Conservation (phyloP, 2,888 invertebrate genomes). For the Drosophila conformis region DNA sequence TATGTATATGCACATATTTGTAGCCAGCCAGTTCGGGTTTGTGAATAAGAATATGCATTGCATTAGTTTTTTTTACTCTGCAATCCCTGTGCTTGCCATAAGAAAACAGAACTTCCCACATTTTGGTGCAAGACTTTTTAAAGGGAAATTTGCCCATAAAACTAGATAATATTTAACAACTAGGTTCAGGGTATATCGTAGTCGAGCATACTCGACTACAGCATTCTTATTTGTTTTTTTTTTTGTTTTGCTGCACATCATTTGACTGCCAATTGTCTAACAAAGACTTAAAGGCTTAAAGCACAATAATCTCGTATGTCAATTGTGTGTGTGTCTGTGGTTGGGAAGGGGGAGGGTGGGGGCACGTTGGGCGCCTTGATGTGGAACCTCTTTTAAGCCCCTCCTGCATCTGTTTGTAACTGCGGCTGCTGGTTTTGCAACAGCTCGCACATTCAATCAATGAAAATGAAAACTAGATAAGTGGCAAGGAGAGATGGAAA, state of each 20-base stretch:
- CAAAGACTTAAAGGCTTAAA: slow-evolving; percentile 79
- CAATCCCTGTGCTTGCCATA: too few species aligned
- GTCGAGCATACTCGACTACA: too few species aligned
- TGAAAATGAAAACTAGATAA: slow-evolving; percentile 67
- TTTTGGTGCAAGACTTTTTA: too few species aligned
- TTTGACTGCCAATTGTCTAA: slow-evolving; percentile 72
- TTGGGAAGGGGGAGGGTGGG: neutral
- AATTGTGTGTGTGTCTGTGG: slow-evolving; percentile 41
- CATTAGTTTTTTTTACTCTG: too few species aligned
- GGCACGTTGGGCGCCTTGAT: slow-evolving; percentile 3
- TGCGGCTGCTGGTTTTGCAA: slow-evolving; percentile 36
- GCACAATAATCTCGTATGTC: slow-evolving; percentile 70
- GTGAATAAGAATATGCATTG: too few species aligned
- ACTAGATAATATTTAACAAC: too few species aligned
- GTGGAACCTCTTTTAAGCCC: neutral
- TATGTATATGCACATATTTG: too few species aligned
- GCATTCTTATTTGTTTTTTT: neutral
- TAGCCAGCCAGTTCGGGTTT: too few species aligned
- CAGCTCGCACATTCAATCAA: slow-evolving; percentile 70
- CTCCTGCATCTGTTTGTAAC: neutral
- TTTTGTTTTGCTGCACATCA: slow-evolving; percentile 23
- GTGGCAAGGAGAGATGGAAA: neutral
- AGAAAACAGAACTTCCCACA: too few species aligned
- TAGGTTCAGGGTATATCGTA: too few species aligned
- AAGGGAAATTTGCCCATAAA: too few species aligned